Evolutionary conservation across 2,797 vertebrate genomes (phyloP).

Genomic region (Oreochromis mossambicus): DNA sequence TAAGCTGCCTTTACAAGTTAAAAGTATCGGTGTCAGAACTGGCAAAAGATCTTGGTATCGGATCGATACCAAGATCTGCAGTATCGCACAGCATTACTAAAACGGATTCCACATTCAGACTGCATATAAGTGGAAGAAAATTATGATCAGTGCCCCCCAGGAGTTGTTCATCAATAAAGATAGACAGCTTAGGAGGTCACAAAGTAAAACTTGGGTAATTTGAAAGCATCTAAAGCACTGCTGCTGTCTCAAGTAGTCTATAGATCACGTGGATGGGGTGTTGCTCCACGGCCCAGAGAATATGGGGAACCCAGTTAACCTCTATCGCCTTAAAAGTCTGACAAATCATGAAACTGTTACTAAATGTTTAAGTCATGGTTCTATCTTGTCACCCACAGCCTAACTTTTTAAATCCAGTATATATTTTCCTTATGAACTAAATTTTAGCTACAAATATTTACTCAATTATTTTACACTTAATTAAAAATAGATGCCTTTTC

Average conservation of each 20-base stretch:
- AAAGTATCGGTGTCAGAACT: neutral
- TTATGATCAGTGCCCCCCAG: neutral
- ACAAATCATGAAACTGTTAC: neutral
- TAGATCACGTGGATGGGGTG: neutral
- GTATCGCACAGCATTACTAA: neutral
- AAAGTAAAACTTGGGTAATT: neutral
- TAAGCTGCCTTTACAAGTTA: neutral
- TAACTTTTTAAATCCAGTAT: rapidly evolving
- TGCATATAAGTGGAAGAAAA: neutral
- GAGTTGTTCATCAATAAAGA: neutral
- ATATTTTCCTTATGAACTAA: neutral
- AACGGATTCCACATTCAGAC: neutral
- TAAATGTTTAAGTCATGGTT: neutral
- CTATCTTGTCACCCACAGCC: neutral
- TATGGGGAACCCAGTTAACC: neutral
- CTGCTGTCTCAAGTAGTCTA: neutral
- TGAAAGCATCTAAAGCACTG: neutral
- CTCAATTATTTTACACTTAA: neutral
- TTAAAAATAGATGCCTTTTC: neutral
- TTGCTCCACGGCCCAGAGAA: neutral
- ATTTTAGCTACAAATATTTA: neutral
- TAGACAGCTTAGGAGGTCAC: neutral
- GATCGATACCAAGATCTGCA: neutral
- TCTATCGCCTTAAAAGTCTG: neutral
- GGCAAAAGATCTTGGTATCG: neutral